Conservation (phyloP, 2,797 vertebrate genomes). For the Sebastes vulpes region DNA sequence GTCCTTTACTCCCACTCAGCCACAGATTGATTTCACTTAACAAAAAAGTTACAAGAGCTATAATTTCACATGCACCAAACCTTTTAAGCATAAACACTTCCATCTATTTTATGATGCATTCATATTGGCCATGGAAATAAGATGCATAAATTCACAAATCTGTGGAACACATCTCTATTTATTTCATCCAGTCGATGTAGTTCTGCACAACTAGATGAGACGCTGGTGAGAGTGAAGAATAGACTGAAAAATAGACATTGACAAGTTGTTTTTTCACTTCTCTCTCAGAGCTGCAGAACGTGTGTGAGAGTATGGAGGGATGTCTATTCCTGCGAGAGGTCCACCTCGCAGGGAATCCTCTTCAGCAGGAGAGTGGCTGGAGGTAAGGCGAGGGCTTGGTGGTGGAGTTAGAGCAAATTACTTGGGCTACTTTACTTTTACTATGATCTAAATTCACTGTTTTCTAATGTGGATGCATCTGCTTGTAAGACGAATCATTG, state of each 20-base stretch:
- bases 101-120: not conserved
- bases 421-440: not conserved
- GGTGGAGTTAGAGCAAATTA: not conserved
- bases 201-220: not conserved
- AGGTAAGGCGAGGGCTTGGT: constrained; percentile 82
- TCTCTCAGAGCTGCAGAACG: constrained; percentile 84
- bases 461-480: not conserved
- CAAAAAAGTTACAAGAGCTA: not conserved
- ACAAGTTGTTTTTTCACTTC: constrained; percentile 9
- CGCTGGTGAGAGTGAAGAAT: constrained; percentile 3
- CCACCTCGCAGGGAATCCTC: constrained; percentile 89
- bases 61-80: constrained; percentile 10
- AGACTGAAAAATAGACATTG: not conserved
- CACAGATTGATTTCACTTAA: constrained; percentile 4
- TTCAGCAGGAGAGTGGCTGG: constrained; percentile 90
- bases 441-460: not conserved
- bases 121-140: not conserved
- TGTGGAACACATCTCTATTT: not conserved
- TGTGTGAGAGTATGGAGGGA: constrained; percentile 81
- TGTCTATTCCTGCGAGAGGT: constrained; percentile 87
- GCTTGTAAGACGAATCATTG: not conserved
- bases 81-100: not conserved
- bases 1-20: not conserved
- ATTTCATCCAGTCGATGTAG: not conserved
- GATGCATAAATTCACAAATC: not conserved